phyloP scores from a whole-genome alignment of 2,113 vertebrate genomes.

The Ammodytes marinus region DNA sequence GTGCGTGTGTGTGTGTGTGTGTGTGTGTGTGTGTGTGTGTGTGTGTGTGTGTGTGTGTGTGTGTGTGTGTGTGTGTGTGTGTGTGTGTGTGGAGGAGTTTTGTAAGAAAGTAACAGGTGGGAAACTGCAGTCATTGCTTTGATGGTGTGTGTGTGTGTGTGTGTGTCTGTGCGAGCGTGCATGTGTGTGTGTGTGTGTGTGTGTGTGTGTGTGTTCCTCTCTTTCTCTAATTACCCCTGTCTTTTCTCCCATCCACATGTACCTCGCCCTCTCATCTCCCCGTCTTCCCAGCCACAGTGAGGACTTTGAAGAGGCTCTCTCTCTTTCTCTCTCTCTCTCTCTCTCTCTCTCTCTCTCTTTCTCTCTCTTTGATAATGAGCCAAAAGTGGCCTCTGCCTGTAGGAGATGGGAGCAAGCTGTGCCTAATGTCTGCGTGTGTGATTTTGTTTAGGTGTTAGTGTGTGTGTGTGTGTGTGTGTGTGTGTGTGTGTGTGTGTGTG shows the following conservation, averaged over 20 bases:
- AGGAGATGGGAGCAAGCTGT: constrained; percentile 79
- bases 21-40: too few relatives aligned
- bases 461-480: too few relatives aligned
- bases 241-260: constrained; percentile 65
- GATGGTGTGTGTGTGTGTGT: constrained; percentile 53
- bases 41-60: constrained; percentile 9
- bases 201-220: constrained; percentile 36
- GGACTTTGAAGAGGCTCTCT: constrained; percentile 71
- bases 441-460: constrained; percentile 56
- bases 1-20: constrained; percentile 19
- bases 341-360: constrained; percentile 17
- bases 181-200: constrained; percentile 16
- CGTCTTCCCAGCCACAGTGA: constrained; percentile 65
- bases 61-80: constrained; percentile 10
- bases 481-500: constrained; percentile 3
- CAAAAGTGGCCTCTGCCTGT: constrained; percentile 82
- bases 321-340: constrained; percentile 8
- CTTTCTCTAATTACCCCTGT: constrained; percentile 80
- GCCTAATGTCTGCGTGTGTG: constrained; percentile 68
- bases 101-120: constrained; percentile 69
- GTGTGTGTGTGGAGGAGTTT: constrained; percentile 14
- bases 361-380: constrained; percentile 80
- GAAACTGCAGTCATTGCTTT: constrained; percentile 64
- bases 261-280: constrained; percentile 68
- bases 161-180: neutral